These are phyloP conservation scores for Tanypteryx hageni DNA, from an alignment of 2,888 invertebrate species.

Conservation along the genomic window DNA sequence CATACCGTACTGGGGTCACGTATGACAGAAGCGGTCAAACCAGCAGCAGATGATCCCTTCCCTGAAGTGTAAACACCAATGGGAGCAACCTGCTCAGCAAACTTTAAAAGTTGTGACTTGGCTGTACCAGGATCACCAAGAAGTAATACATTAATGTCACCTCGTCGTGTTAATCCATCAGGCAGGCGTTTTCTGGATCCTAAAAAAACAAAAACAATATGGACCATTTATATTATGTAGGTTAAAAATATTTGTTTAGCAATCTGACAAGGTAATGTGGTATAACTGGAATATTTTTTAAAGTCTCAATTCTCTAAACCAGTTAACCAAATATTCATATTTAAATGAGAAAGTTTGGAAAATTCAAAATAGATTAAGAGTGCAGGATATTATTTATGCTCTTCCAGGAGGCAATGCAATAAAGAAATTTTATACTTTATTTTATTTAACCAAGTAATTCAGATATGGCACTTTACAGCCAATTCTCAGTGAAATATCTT, in stretches of 20 bases:
- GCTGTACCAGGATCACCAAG: slow-evolving; percentile 99
- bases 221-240: no score
- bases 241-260: no score
- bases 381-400: no score
- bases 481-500: no score
- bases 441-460: no score
- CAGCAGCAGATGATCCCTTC: slow-evolving; percentile 99
- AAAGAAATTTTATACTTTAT: no score
- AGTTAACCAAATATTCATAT: no score
- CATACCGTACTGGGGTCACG: slow-evolving; percentile 94
- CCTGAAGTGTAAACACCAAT: slow-evolving; percentile 98
- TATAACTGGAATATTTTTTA: not conserved
- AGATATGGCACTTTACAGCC: no score
- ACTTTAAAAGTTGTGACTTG: slow-evolving; percentile 98
- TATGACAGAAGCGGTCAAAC: slow-evolving; percentile 97
- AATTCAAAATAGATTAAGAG: no score
- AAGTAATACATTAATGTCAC: slow-evolving; percentile 96
- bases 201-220: slow-evolving; percentile 70
- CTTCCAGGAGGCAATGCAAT: no score
- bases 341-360: no score
- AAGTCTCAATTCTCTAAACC: not conserved
- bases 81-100: slow-evolving; percentile 96
- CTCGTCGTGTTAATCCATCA: slow-evolving; percentile 95
- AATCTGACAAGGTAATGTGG: not conserved
- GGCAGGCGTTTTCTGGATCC: slow-evolving; percentile 91